phyloP scores from a whole-genome alignment of 2,113 vertebrate species.

The Cygnus buccinator region DNA sequence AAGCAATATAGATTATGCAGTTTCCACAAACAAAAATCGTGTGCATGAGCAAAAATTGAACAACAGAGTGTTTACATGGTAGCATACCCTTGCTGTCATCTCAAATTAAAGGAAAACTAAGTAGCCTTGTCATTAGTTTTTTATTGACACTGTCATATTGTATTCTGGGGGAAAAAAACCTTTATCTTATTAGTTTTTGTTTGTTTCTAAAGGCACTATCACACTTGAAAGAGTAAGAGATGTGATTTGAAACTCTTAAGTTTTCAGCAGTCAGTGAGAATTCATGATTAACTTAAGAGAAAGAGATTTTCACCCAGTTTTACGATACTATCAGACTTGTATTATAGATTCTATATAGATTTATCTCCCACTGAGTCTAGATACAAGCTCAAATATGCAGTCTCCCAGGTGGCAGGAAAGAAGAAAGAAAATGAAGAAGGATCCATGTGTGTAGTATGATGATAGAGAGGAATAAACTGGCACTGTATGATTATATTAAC shows the following conservation, averaged over 20 bases:
- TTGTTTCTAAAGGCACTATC: neutral
- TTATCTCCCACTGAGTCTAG: neutral
- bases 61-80: neutral
- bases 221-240: neutral
- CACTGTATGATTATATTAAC: neutral
- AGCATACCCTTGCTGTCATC: neutral
- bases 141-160: neutral
- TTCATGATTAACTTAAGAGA: neutral
- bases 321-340: neutral
- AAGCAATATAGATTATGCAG: rapidly evolving
- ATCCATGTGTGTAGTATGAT: neutral
- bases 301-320: neutral
- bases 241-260: neutral
- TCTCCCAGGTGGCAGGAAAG: neutral
- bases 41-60: neutral
- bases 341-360: neutral
- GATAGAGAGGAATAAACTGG: neutral
- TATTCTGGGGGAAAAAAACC: neutral
- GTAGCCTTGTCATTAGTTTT: neutral
- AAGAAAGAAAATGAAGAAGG: neutral
- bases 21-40: neutral
- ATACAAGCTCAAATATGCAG: neutral
- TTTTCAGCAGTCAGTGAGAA: neutral
- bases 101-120: neutral
- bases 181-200: neutral